phyloP scores from a whole-genome alignment of 92 coral and sea anemone species.

The Siderastrea radians region DNA sequence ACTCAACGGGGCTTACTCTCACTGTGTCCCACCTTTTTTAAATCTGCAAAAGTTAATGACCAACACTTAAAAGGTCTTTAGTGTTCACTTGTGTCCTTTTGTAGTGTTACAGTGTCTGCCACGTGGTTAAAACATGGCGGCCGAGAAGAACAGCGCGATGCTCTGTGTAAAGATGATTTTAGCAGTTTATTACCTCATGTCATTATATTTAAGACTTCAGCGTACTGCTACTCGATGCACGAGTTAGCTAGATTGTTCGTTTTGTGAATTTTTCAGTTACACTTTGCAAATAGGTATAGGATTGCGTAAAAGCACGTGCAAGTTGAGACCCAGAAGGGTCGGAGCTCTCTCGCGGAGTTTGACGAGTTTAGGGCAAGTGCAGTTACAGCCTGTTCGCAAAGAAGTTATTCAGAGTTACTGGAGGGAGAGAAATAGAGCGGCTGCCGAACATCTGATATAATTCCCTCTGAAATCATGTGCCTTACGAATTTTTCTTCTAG shows the following conservation, averaged over 20 bases:
- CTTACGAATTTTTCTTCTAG: no score
- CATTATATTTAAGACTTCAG: background rate
- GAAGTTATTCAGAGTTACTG: no score
- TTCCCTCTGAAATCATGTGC: no score
- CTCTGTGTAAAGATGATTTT: background rate
- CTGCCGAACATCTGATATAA: no score
- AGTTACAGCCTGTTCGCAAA: no score
- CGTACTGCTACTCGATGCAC: background rate
- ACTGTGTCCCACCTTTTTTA: constrained; percentile 99
- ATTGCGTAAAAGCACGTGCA: background rate
- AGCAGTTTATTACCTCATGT: no score
- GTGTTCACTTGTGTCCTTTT: background rate
- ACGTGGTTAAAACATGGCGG: constrained; percentile 52
- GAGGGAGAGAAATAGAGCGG: no score
- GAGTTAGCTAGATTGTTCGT: no score
- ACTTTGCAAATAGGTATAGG: no score
- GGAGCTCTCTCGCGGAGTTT: no score
- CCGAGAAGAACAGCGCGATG: background rate
- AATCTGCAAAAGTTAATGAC: constrained; percentile 92
- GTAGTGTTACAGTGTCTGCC: background rate
- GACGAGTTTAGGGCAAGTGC: no score
- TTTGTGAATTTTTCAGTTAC: no score
- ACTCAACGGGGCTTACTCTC: constrained; percentile 99
- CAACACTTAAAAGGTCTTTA: constrained; percentile 42
- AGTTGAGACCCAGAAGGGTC: background rate